These are phyloP conservation scores for Rhinogobio ventralis DNA, from an alignment of 2,797 vertebrate genomes.

Conservation along the genomic window DNA sequence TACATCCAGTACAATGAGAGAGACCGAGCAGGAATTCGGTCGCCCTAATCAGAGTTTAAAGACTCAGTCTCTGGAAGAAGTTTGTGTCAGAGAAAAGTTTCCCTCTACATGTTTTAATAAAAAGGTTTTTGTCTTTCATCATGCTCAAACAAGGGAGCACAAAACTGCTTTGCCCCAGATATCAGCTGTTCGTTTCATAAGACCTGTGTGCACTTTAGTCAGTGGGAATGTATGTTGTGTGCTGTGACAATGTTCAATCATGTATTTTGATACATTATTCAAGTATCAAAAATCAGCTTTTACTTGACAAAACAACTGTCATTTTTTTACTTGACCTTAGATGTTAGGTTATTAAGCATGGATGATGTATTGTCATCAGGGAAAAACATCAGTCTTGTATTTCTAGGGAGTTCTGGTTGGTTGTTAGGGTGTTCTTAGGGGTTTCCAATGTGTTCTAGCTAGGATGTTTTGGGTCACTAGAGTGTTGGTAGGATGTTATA, in stretches of 20 bases:
- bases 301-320: background rate
- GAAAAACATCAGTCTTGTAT: no score
- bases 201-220: background rate
- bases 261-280: background rate
- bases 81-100: constrained; percentile 34
- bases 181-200: constrained; percentile 5
- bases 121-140: constrained; percentile 53
- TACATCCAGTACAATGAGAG: constrained; percentile 42
- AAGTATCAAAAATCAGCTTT: background rate
- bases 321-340: background rate
- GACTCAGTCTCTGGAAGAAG: constrained; percentile 33
- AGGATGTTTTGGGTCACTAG: background rate
- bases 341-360: background rate
- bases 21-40: constrained; percentile 63
- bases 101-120: constrained; percentile 46
- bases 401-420: background rate
- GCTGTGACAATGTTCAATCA: background rate
- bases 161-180: constrained; percentile 26
- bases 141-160: constrained; percentile 10
- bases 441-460: background rate
- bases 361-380: no score
- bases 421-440: background rate
- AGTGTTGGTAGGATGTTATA: background rate
- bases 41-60: constrained; percentile 63
- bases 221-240: background rate